These are phyloP conservation scores for Myripristis murdjan DNA, from an alignment of 2,797 vertebrate species.

Conservation along the genomic window DNA sequence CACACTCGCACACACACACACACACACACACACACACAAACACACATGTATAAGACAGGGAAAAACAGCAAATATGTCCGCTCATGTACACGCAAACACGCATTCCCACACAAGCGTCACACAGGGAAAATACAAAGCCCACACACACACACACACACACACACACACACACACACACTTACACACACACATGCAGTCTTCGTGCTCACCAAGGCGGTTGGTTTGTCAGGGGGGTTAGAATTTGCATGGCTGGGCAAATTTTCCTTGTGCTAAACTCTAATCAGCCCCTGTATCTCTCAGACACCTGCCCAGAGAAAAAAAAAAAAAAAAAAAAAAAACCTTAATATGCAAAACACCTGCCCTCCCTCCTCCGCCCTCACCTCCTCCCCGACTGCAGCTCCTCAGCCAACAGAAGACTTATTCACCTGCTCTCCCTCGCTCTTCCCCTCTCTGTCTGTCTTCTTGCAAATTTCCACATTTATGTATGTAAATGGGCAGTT, in stretches of 20 bases:
- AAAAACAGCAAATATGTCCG: constrained; percentile 67
- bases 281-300: constrained; percentile 84
- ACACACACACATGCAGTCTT: constrained; percentile 65
- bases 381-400: constrained; percentile 45
- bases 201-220: constrained; percentile 79
- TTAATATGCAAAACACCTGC: constrained; percentile 81
- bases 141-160: constrained; percentile 59
- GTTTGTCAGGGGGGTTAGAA: constrained; percentile 80
- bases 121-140: constrained; percentile 66
- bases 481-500: constrained; percentile 82
- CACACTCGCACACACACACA: constrained; percentile 44
- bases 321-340: constrained; percentile 82
- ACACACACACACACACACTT: constrained; percentile 9
- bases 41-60: constrained; percentile 25
- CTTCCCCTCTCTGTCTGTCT: constrained; percentile 76
- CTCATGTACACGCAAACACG: constrained; percentile 71
- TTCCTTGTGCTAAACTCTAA: constrained; percentile 83
- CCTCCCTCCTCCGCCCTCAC: constrained; percentile 49
- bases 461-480: constrained; percentile 86
- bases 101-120: constrained; percentile 77
- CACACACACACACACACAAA: constrained; percentile 40
- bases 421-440: constrained; percentile 78
- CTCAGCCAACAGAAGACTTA: constrained; percentile 83
- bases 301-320: constrained; percentile 79
- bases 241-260: constrained; percentile 86